Evolutionary conservation across 2,888 invertebrate genomes (phyloP).

Genomic region (Trichogramma dendrolimi): DNA sequence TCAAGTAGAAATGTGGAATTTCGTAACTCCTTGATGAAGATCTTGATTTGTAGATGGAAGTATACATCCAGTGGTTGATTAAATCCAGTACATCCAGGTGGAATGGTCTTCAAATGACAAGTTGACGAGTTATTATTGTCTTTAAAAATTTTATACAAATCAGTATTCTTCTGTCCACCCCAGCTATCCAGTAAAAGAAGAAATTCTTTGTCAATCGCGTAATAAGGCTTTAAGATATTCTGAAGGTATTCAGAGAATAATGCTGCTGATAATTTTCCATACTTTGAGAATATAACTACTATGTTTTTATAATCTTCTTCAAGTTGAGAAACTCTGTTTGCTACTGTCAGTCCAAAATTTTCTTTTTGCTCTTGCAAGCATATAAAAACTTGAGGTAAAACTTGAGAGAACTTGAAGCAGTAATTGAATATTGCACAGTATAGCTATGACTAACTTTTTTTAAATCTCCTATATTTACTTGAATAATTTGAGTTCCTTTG

Average conservation of each 20-base stretch:
- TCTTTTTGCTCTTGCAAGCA: constrained; percentile 22
- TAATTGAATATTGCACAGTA: no score
- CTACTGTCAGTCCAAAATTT: constrained; percentile 27
- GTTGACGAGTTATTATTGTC: background rate
- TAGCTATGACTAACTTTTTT: no score
- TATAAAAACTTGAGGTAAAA: constrained; percentile 12
- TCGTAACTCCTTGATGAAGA: constrained; percentile 11
- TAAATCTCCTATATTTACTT: constrained; percentile 12
- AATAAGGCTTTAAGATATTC: constrained; percentile 1
- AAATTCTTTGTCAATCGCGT: constrained; percentile 6
- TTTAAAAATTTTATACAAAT: background rate
- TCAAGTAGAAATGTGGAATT: background rate
- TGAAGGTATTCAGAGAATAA: constrained; percentile 2
- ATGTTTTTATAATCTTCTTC: constrained; percentile 23
- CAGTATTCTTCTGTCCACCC: background rate
- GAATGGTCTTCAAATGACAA: background rate
- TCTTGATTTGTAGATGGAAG: constrained; percentile 14
- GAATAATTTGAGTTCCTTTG: constrained; percentile 8
- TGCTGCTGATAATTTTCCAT: constrained; percentile 28
- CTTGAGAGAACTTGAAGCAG: background rate
- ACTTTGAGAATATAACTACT: constrained; percentile 23
- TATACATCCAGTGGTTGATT: constrained; percentile 14
- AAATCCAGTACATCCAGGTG: background rate
- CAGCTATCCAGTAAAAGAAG: constrained; percentile 8
- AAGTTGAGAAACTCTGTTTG: constrained; percentile 24